phyloP scores from a whole-genome alignment of 2,797 vertebrate species.

The Syngnathus rostellatus region DNA sequence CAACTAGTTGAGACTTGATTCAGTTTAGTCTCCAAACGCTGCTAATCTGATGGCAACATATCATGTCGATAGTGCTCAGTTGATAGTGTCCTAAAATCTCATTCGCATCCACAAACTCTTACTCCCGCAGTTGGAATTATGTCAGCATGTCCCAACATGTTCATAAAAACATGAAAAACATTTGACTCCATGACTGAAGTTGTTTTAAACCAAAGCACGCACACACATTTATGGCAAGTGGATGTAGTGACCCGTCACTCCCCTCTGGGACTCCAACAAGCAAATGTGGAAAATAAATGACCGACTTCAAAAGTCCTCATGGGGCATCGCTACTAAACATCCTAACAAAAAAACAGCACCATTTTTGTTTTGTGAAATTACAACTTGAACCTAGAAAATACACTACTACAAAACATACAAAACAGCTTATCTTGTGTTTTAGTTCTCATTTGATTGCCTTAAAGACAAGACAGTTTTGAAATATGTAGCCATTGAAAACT shows the following conservation, averaged over 20 bases:
- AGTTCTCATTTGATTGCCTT: too few relatives aligned
- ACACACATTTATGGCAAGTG: neutral
- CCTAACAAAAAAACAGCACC: too few relatives aligned
- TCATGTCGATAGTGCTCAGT: neutral
- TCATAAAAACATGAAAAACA: neutral
- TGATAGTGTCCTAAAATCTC: neutral
- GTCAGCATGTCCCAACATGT: neutral
- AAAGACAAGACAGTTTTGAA: too few relatives aligned
- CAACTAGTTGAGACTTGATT: neutral
- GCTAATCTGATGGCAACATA: neutral
- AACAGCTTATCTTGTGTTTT: too few relatives aligned
- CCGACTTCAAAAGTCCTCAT: too few relatives aligned
- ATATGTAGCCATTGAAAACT: too few relatives aligned
- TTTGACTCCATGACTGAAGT: neutral
- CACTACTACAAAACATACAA: too few relatives aligned
- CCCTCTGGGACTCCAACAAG: neutral
- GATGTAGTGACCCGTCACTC: neutral
- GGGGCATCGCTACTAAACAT: too few relatives aligned
- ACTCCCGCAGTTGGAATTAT: neutral
- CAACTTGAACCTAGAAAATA: too few relatives aligned
- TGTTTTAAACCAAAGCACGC: neutral
- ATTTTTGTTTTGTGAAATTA: too few relatives aligned
- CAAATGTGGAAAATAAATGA: neutral
- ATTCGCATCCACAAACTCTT: neutral
- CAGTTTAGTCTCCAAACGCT: neutral